Evolutionary conservation across 2,113 vertebrate species (phyloP), one percentile per base, ranked within the genome.

Genomic region (Pachycephala philippinensis): DNA sequence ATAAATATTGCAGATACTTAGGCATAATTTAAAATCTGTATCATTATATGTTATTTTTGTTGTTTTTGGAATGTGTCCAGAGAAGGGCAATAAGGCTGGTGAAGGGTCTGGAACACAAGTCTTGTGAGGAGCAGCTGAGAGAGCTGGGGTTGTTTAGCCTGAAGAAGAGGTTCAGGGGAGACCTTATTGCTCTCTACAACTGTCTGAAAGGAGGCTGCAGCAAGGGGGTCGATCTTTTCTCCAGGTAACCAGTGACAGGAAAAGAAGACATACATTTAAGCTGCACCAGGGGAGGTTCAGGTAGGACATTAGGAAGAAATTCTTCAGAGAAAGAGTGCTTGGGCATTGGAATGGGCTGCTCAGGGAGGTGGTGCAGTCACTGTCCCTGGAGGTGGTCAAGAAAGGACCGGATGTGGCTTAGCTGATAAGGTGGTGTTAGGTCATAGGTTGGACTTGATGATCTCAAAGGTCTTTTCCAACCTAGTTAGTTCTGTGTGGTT

Each of bases 151-250:
- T 47, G 15, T 56, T 85, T 57, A 40, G 13, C 11, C 30, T 31
- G 16, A 13, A 59, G 31, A 59, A 5, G 11, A 50, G 37, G 5
- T 18, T 50, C 5, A 17, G 9, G 14, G 11, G 20, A 4, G 26
- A 35, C 7, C 9, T 59, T 21, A 14, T 3, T 5, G 14, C 11
- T 37, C 44, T 7, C 21, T 18, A 42, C 16, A 42, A 1, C 13
- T 27, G 31, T 18, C 3, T 50, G 52, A 23, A 66, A 35, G 9
- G 21, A 50, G 21, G 9, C 0, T 27, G 9, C 6, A 59, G 35
- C 9, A 13, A 21, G 42, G 17, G 15, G 3, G 2, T 14, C 0
- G 0, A 7, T 7, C 13, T 50, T 27, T 76, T 27, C 44, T 50
- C 24, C 26, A 26, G 11, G 21, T 18, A 12, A 11, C 17, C 21